Evolutionary conservation across 1,140 invertebrate genomes (phyloP).

Genomic region (Muscidifurax raptorellus): DNA sequence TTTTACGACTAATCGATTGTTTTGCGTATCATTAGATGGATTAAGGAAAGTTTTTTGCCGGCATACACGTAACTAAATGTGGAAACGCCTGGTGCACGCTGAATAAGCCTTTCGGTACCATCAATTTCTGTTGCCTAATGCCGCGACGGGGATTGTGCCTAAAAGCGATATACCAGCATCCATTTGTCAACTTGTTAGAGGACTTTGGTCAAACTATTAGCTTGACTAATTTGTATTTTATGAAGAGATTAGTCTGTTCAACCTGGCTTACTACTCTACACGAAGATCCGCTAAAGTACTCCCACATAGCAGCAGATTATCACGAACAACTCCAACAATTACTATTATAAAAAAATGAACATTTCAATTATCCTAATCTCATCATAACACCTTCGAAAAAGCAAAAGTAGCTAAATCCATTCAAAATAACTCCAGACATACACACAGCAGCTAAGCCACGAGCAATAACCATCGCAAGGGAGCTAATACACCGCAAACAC

Average conservation of each 20-base stretch:
- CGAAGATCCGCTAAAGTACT: not conserved
- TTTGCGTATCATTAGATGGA: not conserved
- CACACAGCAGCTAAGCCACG: not conserved
- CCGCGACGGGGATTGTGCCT: not conserved
- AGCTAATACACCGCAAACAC: not conserved
- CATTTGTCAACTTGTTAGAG: constrained; percentile 3
- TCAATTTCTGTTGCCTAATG: not conserved
- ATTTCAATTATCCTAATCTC: not conserved
- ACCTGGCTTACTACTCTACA: not conserved
- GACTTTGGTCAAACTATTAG: constrained; percentile 17
- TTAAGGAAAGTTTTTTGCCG: not conserved
- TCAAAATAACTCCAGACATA: not conserved
- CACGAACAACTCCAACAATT: not conserved
- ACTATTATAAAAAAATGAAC: not conserved
- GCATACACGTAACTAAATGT: not conserved
- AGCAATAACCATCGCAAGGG: not conserved
- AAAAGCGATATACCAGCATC: not conserved
- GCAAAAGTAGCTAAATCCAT: too few relatives aligned
- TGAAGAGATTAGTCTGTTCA: not conserved
- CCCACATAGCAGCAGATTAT: not conserved
- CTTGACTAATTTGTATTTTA: constrained; percentile 12
- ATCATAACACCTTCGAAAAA: not conserved
- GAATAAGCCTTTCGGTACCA: not conserved
- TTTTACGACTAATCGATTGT: not conserved
- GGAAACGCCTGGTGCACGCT: not conserved